Evolutionary conservation across 2,113 vertebrate species (phyloP).

Genomic region (Corapipo altera): DNA sequence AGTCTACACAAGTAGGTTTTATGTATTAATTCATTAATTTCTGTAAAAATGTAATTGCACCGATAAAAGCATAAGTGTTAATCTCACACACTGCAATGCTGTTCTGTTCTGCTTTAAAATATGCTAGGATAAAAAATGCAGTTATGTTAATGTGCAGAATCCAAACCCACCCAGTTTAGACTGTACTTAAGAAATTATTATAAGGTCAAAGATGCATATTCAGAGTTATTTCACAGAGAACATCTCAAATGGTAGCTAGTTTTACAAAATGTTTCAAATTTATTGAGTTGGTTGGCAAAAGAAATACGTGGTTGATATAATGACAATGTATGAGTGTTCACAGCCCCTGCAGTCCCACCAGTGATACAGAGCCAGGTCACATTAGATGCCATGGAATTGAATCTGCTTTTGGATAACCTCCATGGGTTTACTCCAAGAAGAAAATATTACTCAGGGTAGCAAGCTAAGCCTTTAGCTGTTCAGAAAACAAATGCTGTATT

Average conservation of each 20-base stretch:
- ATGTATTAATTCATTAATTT: not conserved
- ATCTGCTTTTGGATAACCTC: slow-evolving; percentile 7
- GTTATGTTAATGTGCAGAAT: not conserved
- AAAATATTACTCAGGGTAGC: not conserved
- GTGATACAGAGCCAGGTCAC: not conserved
- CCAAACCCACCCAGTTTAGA: not conserved
- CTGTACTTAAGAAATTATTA: not conserved
- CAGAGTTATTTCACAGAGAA: not conserved
- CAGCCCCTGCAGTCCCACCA: not conserved
- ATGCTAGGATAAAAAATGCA: not conserved
- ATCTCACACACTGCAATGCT: not conserved
- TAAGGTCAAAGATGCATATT: not conserved
- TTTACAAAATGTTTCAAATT: not conserved
- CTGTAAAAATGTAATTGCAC: not conserved
- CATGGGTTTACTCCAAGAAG: not conserved
- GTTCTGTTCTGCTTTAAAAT: not conserved
- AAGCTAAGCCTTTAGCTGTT: not conserved
- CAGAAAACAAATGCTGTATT: not conserved
- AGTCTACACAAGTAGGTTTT: not conserved
- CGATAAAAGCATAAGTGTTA: not conserved
- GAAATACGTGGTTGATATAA: not conserved
- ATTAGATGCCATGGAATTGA: not conserved
- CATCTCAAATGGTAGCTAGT: not conserved
- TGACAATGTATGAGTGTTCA: not conserved
- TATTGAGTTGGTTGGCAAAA: not conserved